These are phyloP conservation scores for Dendrolimus punctatus DNA, from an alignment of 1,140 invertebrate genomes.

Conservation along the genomic window DNA sequence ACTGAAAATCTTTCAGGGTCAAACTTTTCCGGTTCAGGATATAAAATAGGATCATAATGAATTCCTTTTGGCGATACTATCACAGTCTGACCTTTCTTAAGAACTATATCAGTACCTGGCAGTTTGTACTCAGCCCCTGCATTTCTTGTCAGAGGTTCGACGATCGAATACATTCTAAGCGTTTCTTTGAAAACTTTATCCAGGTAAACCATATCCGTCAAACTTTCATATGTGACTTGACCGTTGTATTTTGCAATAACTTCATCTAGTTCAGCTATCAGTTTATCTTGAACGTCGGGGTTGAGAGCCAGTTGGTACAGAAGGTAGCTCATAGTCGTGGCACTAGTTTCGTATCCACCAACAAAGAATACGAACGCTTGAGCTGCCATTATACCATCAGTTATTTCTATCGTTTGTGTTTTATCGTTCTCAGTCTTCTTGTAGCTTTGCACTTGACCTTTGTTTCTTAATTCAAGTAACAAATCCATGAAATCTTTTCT, in stretches of 20 bases:
- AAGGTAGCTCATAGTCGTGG: too few relatives aligned
- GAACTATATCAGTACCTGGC: slow-evolving; percentile 50
- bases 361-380: too few relatives aligned
- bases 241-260: slow-evolving; percentile 43
- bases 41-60: slow-evolving; percentile 17
- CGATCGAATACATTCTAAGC: slow-evolving; percentile 73
- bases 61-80: slow-evolving; percentile 9
- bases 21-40: slow-evolving; percentile 6
- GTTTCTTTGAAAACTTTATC: slow-evolving; percentile 51
- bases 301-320: too few relatives aligned
- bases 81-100: slow-evolving; percentile 50
- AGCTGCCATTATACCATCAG: too few relatives aligned
- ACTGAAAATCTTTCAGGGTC: slow-evolving; percentile 8
- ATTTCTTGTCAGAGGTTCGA: slow-evolving; percentile 62
- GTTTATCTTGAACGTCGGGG: slow-evolving; percentile 33
- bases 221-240: slow-evolving; percentile 40
- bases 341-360: too few relatives aligned
- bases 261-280: slow-evolving; percentile 34
- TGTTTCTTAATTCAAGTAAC: too few relatives aligned
- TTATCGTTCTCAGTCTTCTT: too few relatives aligned
- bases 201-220: slow-evolving; percentile 60
- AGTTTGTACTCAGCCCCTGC: slow-evolving; percentile 69
- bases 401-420: too few relatives aligned
- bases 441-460: too few relatives aligned
- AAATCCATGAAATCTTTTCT: too few relatives aligned